Percentiles rank a stretch among this genome's conserved stretches.
phyloP scores from a whole-genome alignment of 2,113 vertebrate genomes.

The Labrus mixtus region DNA sequence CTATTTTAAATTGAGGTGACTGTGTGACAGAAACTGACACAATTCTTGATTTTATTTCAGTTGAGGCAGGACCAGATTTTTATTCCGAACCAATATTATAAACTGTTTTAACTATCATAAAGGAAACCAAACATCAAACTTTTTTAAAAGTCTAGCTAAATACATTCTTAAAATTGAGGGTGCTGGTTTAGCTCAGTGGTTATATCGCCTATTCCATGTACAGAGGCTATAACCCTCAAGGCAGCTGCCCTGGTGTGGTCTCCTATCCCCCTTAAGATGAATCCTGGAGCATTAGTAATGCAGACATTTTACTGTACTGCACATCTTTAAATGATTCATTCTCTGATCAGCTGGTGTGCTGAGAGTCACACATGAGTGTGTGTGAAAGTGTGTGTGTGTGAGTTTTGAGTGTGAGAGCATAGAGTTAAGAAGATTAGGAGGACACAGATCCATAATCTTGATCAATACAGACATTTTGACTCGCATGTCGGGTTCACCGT shows the following conservation, averaged over 20 bases:
- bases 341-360: conserved; percentile 33
- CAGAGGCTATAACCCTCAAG: no score
- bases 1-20: conserved; percentile 14
- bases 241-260: no score
- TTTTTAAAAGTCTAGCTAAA: conserved; percentile 13
- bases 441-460: neutral
- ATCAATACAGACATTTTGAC: neutral
- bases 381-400: neutral
- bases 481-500: neutral
- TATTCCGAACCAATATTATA: neutral
- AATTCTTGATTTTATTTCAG: no score
- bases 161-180: conserved; percentile 17
- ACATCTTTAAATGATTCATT: conserved; percentile 38
- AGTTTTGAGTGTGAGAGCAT: neutral
- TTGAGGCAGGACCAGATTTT: no score
- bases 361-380: conserved; percentile 11
- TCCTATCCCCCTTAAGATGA: conserved; percentile 6
- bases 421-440: neutral
- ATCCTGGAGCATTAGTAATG: conserved; percentile 19
- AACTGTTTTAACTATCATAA: neutral
- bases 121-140: no score
- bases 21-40: neutral
- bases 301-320: conserved; percentile 17
- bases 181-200: no score
- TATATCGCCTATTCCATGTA: no score